These are phyloP conservation scores for Cnemophilus loriae DNA, from an alignment of 2,113 vertebrate genomes.

Conservation along the genomic window DNA sequence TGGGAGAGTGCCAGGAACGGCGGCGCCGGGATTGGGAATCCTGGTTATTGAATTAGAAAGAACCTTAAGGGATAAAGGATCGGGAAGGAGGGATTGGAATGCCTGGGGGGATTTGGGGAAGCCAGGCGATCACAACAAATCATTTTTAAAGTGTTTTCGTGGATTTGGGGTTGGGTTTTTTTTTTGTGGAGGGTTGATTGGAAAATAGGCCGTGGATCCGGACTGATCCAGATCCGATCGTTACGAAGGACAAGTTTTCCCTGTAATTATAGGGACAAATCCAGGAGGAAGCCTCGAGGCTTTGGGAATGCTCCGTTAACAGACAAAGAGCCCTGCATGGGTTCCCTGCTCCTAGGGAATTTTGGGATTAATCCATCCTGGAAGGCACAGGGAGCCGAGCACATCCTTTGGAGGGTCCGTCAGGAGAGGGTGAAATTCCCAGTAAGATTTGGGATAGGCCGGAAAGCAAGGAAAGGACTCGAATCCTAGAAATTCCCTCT, in stretches of 20 bases:
- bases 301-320: background rate
- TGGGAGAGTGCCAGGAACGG: constrained; percentile 73
- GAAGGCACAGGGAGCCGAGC: accelerated
- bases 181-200: background rate
- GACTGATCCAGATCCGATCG: background rate
- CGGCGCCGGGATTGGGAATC: constrained; percentile 77
- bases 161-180: background rate
- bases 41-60: constrained; percentile 88
- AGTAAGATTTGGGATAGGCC: accelerated
- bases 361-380: background rate
- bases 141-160: constrained; percentile 15
- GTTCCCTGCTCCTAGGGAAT: background rate
- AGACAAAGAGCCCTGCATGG: accelerated
- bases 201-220: background rate
- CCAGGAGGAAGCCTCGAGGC: background rate
- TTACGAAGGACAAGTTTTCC: accelerated
- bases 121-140: constrained; percentile 78
- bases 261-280: background rate
- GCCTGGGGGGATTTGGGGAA: constrained; percentile 69
- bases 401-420: accelerated
- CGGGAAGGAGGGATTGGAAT: constrained; percentile 79
- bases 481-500: accelerated
- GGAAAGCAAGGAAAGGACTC: background rate
- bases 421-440: background rate
- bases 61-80: constrained; percentile 84